Evolutionary conservation across 1,140 invertebrate genomes (phyloP).

Genomic region (Pseudomyrmex cubaensis): DNA sequence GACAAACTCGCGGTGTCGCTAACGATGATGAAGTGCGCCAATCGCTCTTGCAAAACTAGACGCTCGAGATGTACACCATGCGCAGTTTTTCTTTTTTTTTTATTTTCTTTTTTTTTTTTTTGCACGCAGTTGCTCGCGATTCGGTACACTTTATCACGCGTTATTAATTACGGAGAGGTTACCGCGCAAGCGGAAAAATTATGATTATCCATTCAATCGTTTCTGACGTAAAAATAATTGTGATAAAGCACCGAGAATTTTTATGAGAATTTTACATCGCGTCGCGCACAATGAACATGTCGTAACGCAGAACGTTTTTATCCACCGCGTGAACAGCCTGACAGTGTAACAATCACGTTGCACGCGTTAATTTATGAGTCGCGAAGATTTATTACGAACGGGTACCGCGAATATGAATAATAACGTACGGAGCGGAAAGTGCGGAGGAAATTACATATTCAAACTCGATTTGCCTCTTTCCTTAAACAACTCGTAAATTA

Average conservation of each 20-base stretch:
- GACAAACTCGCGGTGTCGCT: slow-evolving; percentile 53
- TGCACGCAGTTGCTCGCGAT: neutral
- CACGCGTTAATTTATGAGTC: slow-evolving; percentile 27
- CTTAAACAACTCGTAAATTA: neutral
- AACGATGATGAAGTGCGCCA: slow-evolving; percentile 57
- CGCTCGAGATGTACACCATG: neutral
- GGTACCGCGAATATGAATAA: slow-evolving; percentile 38
- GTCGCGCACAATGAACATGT: neutral
- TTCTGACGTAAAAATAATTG: slow-evolving; percentile 30
- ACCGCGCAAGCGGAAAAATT: neutral
- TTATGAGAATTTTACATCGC: slow-evolving; percentile 10
- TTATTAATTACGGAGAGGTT: slow-evolving; percentile 17
- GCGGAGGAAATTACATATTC: slow-evolving; percentile 23
- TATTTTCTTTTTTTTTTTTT: slow-evolving; percentile 15
- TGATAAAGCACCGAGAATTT: slow-evolving; percentile 1
- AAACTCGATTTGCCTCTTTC: slow-evolving; percentile 31
- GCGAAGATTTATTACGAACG: slow-evolving; percentile 20
- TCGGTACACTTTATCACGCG: slow-evolving; percentile 30
- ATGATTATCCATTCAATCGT: slow-evolving; percentile 34
- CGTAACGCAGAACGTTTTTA: slow-evolving; percentile 1
- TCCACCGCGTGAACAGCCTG: neutral
- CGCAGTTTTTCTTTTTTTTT: too few relatives aligned
- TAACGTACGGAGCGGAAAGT: too few relatives aligned
- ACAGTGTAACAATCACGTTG: slow-evolving; percentile 17
- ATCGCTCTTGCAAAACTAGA: slow-evolving; percentile 52